Base-by-base conservation (phyloP, 2,797 vertebrate genomes). In the Oceanodroma leucorhoa region DNA sequence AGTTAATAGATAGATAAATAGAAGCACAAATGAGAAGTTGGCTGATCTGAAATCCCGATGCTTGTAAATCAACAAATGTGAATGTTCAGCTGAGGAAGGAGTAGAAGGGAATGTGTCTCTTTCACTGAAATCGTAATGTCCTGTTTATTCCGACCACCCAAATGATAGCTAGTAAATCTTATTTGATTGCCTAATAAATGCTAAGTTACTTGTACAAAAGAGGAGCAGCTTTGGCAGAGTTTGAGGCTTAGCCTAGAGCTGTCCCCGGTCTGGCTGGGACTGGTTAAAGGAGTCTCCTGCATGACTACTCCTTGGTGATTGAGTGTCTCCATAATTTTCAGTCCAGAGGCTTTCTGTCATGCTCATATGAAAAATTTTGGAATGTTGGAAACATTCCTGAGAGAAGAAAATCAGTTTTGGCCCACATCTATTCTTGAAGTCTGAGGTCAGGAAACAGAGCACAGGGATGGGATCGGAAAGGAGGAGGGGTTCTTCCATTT, bases 1-100 rank as follows among this genome's bases (percentile, higher is more conserved):
- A 64, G 50, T 82, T 91, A 90, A 84, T 60, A 92, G 70, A 87
- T 40, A 83, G 87, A 62, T 84, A 83, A 90, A 83, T 34, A 89
- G 77, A 83, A 79, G 51, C 20, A 84, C 53, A 58, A 77, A 66
- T 84, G 40, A 90, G 70, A 89, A 83, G 43, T 2, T 90, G 78
- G 51, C 51, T 82, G 67, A n/a, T 79, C 38, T 87, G 82, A 79
- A 94, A 86, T 79, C 58, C 48, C 26, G 5, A 5, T n/a, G 26
- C 27, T 69, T 88, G 48, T 64, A 90, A 95, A 87, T 66, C 76
- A 78, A 50, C 27, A 89, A 88, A 65, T 66, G 58, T 65, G 84
- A 93, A 82, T 19, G n/a, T 94, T 89, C 77, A 88, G n/a, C 23
- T 0, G 2, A 83, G 46, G 73, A 71, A 83, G 50, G 19, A 87